Evolutionary conservation across 2,113 vertebrate species (phyloP).

Genomic region (Amazona vittata): DNA sequence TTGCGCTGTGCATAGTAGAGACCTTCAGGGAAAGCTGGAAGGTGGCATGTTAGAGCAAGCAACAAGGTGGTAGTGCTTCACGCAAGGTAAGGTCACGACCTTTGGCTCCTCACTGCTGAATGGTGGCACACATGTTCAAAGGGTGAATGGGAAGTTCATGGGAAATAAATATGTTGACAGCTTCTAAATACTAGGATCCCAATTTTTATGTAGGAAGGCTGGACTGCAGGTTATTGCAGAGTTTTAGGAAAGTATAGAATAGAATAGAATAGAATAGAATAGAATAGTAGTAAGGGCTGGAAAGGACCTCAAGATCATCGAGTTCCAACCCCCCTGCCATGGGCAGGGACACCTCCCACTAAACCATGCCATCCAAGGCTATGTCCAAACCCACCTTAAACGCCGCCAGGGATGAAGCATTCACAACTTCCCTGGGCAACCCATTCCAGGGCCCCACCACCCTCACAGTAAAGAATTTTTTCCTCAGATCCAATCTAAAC

Average conservation of each 20-base stretch:
- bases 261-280: no score
- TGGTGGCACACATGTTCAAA: fast-evolving
- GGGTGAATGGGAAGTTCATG: neutral
- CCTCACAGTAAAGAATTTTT: no score
- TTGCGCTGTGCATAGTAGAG: fast-evolving
- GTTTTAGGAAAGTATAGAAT: neutral
- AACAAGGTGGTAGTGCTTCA: neutral
- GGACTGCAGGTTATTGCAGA: neutral
- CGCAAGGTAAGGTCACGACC: fast-evolving
- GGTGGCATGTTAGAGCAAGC: neutral
- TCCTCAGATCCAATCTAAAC: no score
- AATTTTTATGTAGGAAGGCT: neutral
- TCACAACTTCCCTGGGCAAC: no score
- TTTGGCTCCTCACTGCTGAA: fast-evolving
- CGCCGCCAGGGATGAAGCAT: no score
- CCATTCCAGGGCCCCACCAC: no score
- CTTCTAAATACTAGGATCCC: neutral
- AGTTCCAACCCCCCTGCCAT: no score
- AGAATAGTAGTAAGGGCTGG: no score
- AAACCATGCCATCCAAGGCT: no score
- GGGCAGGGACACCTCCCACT: no score
- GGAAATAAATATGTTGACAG: neutral
- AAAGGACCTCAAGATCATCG: no score
- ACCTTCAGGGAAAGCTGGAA: neutral
- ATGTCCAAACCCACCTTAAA: no score